phyloP scores from a whole-genome alignment of 2,797 vertebrate genomes.

The Sarcophilus harrisii region DNA sequence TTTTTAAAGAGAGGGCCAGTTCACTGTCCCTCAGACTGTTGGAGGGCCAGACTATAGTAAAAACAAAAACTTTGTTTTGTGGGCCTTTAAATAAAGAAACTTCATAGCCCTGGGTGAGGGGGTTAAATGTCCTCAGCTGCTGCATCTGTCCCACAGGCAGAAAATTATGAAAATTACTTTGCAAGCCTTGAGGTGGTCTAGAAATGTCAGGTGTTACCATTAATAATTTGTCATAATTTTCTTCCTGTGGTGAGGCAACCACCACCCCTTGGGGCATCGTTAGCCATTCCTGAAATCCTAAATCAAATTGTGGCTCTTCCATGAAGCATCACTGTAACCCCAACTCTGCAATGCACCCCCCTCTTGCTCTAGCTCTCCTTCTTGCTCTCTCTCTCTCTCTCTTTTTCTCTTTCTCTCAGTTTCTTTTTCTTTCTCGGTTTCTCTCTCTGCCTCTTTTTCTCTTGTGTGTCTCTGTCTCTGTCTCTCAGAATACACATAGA shows the following conservation, averaged over 20 bases:
- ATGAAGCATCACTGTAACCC: background rate
- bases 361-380: no score
- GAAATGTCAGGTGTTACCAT: background rate
- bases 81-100: no score
- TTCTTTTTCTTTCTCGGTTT: background rate
- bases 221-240: background rate
- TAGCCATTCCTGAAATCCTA: background rate
- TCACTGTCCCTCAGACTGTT: no score
- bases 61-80: no score
- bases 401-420: no score
- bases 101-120: no score
- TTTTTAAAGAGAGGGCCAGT: no score
- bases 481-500: background rate
- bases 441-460: background rate
- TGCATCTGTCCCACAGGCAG: no score
- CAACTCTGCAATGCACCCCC: background rate
- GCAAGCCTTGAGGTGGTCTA: background rate
- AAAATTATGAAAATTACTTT: background rate
- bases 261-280: background rate
- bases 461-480: no score
- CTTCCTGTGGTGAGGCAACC: background rate
- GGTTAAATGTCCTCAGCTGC: no score
- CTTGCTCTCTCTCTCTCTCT: no score
- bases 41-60: no score
- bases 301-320: background rate